Percentiles rank a stretch among this genome's conserved stretches.
These are phyloP conservation scores for Fragum sueziense DNA, from an alignment of 2,888 invertebrate genomes.

Conservation along the genomic window DNA sequence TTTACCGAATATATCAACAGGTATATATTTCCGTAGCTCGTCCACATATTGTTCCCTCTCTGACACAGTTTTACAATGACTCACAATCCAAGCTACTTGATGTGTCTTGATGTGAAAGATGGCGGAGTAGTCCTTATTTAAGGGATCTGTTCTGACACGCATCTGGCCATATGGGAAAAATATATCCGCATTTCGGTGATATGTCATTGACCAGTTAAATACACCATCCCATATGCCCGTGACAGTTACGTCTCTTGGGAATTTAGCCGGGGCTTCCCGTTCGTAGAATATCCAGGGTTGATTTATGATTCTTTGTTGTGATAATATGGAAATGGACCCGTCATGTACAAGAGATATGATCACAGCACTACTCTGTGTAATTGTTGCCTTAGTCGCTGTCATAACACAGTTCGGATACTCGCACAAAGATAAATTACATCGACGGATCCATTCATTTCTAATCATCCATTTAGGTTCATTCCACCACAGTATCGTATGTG, in stretches of 20 bases:
- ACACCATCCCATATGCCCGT: slow-evolving; percentile 44
- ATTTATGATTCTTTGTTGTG: slow-evolving; percentile 11
- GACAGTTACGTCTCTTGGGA: background rate
- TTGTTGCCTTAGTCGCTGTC: slow-evolving; percentile 4
- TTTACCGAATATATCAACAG: slow-evolving; percentile 3
- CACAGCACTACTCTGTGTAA: slow-evolving; percentile 28
- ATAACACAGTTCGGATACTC: slow-evolving; percentile 28
- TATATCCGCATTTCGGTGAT: slow-evolving; percentile 65
- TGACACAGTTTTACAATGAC: background rate
- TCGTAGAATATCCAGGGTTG: slow-evolving; percentile 47
- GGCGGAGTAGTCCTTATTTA: slow-evolving; percentile 42
- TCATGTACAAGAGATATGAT: slow-evolving; percentile 28
- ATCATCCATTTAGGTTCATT: slow-evolving; percentile 2
- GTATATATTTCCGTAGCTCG: slow-evolving; percentile 15
- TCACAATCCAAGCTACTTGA: slow-evolving; percentile 36
- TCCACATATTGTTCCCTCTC: background rate
- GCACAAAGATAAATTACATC: background rate
- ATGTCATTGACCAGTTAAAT: slow-evolving; percentile 37
- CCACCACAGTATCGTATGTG: slow-evolving; percentile 7
- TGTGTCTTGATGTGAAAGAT: slow-evolving; percentile 46
- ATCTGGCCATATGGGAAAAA: slow-evolving; percentile 54
- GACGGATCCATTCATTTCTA: no score
- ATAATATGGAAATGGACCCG: slow-evolving; percentile 2
- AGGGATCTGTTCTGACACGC: background rate
- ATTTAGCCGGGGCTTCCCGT: slow-evolving; percentile 31